Conservation (phyloP, 2,888 invertebrate species). For the Agrochola lota region DNA sequence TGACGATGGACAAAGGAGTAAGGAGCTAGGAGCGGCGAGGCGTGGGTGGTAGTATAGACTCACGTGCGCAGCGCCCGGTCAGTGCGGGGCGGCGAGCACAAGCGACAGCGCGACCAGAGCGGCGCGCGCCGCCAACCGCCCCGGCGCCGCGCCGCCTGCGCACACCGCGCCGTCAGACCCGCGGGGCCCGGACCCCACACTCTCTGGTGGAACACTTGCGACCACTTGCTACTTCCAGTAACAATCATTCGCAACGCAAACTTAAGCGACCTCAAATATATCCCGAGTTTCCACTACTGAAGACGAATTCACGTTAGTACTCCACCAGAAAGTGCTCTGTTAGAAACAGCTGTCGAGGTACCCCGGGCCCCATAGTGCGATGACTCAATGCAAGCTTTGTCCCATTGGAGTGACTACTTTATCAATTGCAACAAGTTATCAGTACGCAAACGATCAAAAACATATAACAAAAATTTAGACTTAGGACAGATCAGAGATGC, state of each 20-base stretch:
- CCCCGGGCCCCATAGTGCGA: constrained; percentile 89
- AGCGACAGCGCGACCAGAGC: constrained; percentile 83
- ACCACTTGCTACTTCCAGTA: constrained; percentile 5
- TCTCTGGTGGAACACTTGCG: constrained; percentile 56
- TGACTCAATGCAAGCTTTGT: constrained; percentile 91
- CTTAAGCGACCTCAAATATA: neutral
- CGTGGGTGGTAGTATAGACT: constrained; percentile 74
- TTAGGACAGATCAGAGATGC: constrained; percentile 73
- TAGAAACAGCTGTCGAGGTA: constrained; percentile 70
- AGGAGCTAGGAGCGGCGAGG: constrained; percentile 55
- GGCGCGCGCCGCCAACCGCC: constrained; percentile 81
- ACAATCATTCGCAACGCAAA: constrained; percentile 13
- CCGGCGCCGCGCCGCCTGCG: constrained; percentile 87
- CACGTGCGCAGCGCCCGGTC: constrained; percentile 88
- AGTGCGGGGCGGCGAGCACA: constrained; percentile 87
- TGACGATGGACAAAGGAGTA: constrained; percentile 62
- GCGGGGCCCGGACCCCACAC: constrained; percentile 49
- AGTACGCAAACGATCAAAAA: constrained; percentile 71
- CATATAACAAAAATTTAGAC: constrained; percentile 71
- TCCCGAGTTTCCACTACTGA: neutral
- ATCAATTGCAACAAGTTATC: constrained; percentile 62
- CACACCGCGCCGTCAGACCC: constrained; percentile 75
- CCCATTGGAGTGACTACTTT: constrained; percentile 80
- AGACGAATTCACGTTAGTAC: constrained; percentile 22
- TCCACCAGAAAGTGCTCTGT: constrained; percentile 72